A percentile compares a stretch with the other conserved stretches of the same genome.
Evolutionary conservation across 2,888 invertebrate genomes (phyloP).

Genomic region (Drosophila kuntzei): DNA sequence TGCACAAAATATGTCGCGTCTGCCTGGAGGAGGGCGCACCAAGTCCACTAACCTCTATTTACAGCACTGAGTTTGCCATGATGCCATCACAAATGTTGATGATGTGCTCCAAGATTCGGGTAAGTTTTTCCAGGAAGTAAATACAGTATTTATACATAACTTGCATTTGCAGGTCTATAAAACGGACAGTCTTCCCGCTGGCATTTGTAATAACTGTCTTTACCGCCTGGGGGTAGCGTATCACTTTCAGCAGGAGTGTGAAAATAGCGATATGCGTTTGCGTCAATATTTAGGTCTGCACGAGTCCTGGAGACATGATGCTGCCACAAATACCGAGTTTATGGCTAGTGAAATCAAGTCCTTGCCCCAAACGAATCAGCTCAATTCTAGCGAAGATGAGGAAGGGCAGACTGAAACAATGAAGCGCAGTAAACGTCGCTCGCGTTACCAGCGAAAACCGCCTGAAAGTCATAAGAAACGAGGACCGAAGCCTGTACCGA

Average conservation of each 20-base stretch:
- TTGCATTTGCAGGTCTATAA: slow-evolving; percentile 84
- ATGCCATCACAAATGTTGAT: slow-evolving; percentile 88
- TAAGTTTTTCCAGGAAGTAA: slow-evolving; percentile 62
- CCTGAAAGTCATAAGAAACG: slow-evolving; percentile 87
- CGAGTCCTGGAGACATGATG: slow-evolving; percentile 85
- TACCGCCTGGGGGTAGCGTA: slow-evolving; percentile 88
- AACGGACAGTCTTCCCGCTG: slow-evolving; percentile 88
- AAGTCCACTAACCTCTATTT: slow-evolving; percentile 87
- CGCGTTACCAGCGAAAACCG: slow-evolving; percentile 87
- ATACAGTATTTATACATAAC: not conserved
- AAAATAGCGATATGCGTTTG: slow-evolving; percentile 87
- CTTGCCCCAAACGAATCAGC: slow-evolving; percentile 41
- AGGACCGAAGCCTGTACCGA: slow-evolving; percentile 88
- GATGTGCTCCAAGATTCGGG: slow-evolving; percentile 87
- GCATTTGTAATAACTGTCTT: slow-evolving; percentile 88
- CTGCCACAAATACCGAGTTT: slow-evolving; percentile 87
- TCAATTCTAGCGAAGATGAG: slow-evolving; percentile 67
- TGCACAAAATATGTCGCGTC: slow-evolving; percentile 87
- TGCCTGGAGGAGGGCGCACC: slow-evolving; percentile 88
- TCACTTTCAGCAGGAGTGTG: slow-evolving; percentile 88
- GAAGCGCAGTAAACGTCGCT: slow-evolving; percentile 80
- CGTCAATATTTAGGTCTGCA: slow-evolving; percentile 87
- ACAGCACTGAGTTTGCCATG: slow-evolving; percentile 87
- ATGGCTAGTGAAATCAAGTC: slow-evolving; percentile 50
- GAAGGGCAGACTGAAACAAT: slow-evolving; percentile 65